Base-by-base conservation (phyloP, 1,140 invertebrate genomes). In the Geopemphigus sp. region DNA sequence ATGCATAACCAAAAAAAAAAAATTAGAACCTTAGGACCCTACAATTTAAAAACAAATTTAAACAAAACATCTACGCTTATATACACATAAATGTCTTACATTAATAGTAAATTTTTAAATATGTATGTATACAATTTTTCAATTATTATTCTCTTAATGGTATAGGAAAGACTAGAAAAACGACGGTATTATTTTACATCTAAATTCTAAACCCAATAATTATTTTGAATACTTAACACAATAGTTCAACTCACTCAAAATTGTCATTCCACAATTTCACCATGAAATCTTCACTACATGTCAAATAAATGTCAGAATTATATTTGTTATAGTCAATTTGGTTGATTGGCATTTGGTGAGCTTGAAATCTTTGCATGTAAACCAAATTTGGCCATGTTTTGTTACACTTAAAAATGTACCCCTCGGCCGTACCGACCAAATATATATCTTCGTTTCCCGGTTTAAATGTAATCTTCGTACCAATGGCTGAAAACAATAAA, bases 251-350 rank as follows among this genome's bases (percentile, higher is more conserved):
- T 83, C 73, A 83, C 82, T 80, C 56, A 4, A 82, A 74, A 19
- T 81, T 90, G 82, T 94, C 92, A 86, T 97, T 94, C 95, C 95
- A 98, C 72, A 98, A 94, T 87, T 97, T 97, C 12, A 98, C 91
- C 63, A 92, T 89, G 94, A 95, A 97, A 85, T 98, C 96, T 15
- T 92, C 92, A 78, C 94, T 93, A 83, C 95, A 97, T 10, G 95
- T 95, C 11, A 94, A 90, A 84, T 95, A 98, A 59, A 98, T 93
- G 76, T 90, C 90, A 12, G 91, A 89, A 85, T 96, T 94, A 83
- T 89, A 97, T 83, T 90, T 90, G 85, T 98, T 98, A 86, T 94
- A 98, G 83, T 92, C 89, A 53, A 98, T 93, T 81, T 91, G 88
- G 85, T 95, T 93, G 3, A 98, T 91, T 0, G 94, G 92, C 90